phyloP scores from a whole-genome alignment of 1,140 invertebrate genomes.

The Aphelinus certus region DNA sequence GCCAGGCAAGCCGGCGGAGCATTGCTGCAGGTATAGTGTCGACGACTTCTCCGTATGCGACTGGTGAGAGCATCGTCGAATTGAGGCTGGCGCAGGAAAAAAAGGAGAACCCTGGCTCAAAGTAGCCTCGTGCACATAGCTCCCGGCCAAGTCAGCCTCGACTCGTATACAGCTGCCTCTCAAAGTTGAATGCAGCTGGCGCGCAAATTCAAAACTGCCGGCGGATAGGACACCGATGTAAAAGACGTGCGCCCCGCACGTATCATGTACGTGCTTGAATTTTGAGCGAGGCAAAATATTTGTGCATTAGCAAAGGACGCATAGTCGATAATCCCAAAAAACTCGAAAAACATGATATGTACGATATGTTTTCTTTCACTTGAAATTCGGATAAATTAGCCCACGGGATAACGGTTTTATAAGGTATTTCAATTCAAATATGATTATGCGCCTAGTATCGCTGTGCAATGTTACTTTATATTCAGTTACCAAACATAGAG shows the following conservation, averaged over 20 bases:
- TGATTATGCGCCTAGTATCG: no score
- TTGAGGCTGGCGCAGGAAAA: background rate
- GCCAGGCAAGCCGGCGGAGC: background rate
- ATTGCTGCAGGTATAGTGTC: background rate
- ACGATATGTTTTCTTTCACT: no score
- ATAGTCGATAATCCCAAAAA: no score
- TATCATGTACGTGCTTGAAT: constrained; percentile 29
- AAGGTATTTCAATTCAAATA: no score
- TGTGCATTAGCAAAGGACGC: background rate
- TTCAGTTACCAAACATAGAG: no score
- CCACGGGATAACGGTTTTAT: no score
- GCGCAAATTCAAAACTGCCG: constrained; percentile 13
- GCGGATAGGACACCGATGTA: background rate
- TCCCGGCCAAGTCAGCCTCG: background rate
- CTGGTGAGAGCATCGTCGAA: background rate
- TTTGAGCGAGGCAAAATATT: constrained; percentile 10
- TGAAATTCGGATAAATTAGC: no score
- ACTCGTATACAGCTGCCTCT: background rate
- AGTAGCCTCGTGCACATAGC: constrained; percentile 1
- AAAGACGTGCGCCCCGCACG: constrained; percentile 4
- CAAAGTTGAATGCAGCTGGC: background rate
- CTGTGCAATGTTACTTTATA: no score
- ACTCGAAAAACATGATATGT: no score
- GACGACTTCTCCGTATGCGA: no score
- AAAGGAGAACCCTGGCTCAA: constrained; percentile 5